phyloP scores from a whole-genome alignment of 1,140 invertebrate species.

The Ceratina calcarata region DNA sequence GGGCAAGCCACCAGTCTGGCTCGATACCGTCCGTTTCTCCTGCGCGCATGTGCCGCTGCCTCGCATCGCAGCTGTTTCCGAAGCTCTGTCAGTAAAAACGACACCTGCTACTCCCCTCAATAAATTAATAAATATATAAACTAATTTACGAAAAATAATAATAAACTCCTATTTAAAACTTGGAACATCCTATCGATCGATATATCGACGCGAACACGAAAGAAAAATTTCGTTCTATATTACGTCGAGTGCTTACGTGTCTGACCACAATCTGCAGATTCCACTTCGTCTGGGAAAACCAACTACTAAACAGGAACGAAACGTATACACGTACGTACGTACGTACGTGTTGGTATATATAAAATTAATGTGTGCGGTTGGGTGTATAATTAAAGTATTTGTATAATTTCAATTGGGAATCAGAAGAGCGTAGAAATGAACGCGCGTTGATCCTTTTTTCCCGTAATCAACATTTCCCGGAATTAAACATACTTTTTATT shows the following conservation, averaged over 20 bases:
- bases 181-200: no score
- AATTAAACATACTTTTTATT: neutral
- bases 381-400: neutral
- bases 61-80: constrained; percentile 31
- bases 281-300: no score
- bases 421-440: neutral
- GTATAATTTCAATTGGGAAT: neutral
- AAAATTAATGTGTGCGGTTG: neutral
- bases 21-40: constrained; percentile 75
- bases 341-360: neutral
- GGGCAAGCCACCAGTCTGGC: constrained; percentile 75
- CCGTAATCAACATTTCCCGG: neutral
- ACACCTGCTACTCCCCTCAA: constrained; percentile 8
- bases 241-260: no score
- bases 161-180: no score
- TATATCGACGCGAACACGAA: no score
- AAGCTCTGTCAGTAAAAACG: constrained; percentile 42
- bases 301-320: neutral
- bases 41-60: constrained; percentile 74
- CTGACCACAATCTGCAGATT: no score
- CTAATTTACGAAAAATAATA: no score
- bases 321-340: neutral
- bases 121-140: no score
- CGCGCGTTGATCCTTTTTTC: neutral
- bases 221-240: no score